Base-by-base conservation (phyloP, 2,113 vertebrate species). In the Protobothrops flavoviridis region DNA sequence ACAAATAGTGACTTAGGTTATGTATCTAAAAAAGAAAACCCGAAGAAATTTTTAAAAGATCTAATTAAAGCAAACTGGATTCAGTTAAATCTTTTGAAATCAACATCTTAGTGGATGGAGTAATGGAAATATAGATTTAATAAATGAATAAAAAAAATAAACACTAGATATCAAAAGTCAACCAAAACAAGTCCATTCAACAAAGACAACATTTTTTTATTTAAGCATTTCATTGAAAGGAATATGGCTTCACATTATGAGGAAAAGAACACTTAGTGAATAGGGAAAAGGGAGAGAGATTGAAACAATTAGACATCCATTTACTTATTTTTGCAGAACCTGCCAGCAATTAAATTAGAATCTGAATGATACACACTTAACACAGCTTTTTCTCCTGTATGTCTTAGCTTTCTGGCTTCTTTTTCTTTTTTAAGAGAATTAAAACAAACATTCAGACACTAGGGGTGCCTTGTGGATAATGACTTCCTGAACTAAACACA, bases 171-270 rank as follows among this genome's bases (percentile, higher is more conserved):
- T 92, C 96, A 64, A 90, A 89, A 94, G 90, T 93, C 95, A 97
- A 95, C 97, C 95, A 96, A 96, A 97, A 95, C 53, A 89, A 93
- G 39, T 87, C 92, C 95, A 93, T 89, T 94, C 21, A 95, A 94
- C 93, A n/a, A 94, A 95, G 92, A 56, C 93, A 94, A 95, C 94
- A 48, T 81, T 94, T 94, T 39, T 91, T 26, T 93, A 86, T 95
- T 93, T 56, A 92, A 92, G 74, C 87, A 96, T 95, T 96, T 95
- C 95, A 93, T 95, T 94, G 96, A 89, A 93, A 92, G 96, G 93
- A 97, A 96, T 95, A 96, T 96, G 94, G 91, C 95, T 92, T 81
- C 52, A 93, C 95, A 95, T 96, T 96, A 96, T 93, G 93, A 93
- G 94, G 94, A 90, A 90, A 97, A 96, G 53, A 94, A 92, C 94